Evolutionary conservation across 2,797 vertebrate genomes (phyloP).

Genomic region (Cephalopachus bancanus): DNA sequence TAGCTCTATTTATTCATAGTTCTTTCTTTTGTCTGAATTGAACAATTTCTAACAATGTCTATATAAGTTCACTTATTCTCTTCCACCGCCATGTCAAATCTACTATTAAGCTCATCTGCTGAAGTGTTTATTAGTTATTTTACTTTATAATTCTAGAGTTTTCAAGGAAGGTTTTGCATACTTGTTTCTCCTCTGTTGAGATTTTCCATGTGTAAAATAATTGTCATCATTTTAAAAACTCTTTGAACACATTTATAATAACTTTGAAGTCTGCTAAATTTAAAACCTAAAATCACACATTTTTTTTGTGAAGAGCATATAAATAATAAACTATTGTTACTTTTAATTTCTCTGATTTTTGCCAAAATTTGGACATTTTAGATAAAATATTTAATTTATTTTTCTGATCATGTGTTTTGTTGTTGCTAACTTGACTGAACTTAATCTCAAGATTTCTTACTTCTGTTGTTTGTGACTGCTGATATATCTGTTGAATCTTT

Average conservation of each 20-base stretch:
- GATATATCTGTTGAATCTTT: not conserved
- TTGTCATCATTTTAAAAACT: not conserved
- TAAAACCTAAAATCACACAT: not conserved
- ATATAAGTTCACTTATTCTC: not conserved
- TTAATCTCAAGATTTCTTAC: not conserved
- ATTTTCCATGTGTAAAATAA: not conserved
- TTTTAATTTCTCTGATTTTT: not conserved
- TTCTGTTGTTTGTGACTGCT: not conserved
- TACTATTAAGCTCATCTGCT: not conserved
- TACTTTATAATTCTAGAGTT: not conserved
- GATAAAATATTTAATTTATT: not conserved
- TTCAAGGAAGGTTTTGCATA: not conserved
- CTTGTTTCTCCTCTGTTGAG: not conserved
- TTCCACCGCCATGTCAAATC: no score
- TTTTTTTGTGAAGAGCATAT: not conserved
- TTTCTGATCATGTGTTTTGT: not conserved
- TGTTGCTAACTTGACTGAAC: not conserved
- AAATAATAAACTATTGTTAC: not conserved
- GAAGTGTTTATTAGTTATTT: not conserved
- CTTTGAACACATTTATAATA: not conserved
- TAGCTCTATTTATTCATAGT: not conserved
- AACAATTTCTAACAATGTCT: not conserved
- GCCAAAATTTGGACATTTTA: slow-evolving; percentile 18
- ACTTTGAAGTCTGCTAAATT: not conserved
- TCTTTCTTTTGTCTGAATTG: not conserved